Evolutionary conservation across 2,888 invertebrate genomes (phyloP).

Genomic region (Heteromurus nitidus): DNA sequence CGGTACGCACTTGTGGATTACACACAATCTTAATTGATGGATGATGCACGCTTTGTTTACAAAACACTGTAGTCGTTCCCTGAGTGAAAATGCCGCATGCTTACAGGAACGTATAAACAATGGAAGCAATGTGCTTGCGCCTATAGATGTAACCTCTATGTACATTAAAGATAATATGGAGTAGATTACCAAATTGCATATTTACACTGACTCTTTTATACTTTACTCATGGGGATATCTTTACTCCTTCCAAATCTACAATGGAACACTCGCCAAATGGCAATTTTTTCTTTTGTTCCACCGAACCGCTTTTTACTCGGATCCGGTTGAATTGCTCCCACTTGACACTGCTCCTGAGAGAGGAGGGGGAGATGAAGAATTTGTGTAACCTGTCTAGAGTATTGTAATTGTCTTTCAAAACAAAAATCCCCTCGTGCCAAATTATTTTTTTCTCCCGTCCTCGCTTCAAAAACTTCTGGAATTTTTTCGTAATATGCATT

Average conservation of each 20-base stretch:
- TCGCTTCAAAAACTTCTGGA: background rate
- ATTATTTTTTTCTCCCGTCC: too few species aligned
- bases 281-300: too few species aligned
- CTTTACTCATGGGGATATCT: too few species aligned
- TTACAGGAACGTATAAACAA: slow-evolving; percentile 9
- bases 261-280: too few species aligned
- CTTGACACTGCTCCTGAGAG: background rate
- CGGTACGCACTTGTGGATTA: slow-evolving; percentile 4
- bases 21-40: slow-evolving; percentile 29
- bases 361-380: background rate
- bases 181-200: too few species aligned
- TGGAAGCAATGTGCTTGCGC: too few species aligned
- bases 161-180: too few species aligned
- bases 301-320: background rate
- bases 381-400: background rate
- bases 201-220: too few species aligned
- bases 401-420: background rate
- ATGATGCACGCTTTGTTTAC: background rate
- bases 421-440: background rate
- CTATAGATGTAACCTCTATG: too few species aligned
- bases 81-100: background rate
- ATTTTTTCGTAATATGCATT: slow-evolving; percentile 16
- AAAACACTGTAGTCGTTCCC: slow-evolving; percentile 17
- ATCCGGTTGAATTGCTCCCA: background rate
- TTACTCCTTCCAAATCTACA: too few species aligned